Evolutionary conservation across 2,888 invertebrate genomes (phyloP).

Genomic region (Lamellibrachia columna): DNA sequence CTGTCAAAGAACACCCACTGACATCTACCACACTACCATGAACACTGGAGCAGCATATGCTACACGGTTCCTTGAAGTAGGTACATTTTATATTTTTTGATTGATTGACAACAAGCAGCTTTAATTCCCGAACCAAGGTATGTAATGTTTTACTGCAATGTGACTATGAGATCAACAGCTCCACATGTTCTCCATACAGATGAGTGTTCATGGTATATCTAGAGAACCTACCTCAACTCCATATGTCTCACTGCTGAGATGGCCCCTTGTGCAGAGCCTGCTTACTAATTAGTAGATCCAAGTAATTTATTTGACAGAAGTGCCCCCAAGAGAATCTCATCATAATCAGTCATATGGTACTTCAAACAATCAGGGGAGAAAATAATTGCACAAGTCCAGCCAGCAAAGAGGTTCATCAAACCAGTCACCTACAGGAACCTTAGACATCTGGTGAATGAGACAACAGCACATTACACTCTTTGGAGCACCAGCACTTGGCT

Average conservation of each 20-base stretch:
- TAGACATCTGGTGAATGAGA: neutral
- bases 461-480: neutral
- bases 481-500: neutral
- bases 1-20: too few species aligned
- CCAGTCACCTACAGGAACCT: neutral
- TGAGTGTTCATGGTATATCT: too few species aligned
- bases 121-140: too few species aligned
- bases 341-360: neutral
- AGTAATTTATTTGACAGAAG: constrained; percentile 12
- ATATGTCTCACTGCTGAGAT: neutral
- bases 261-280: neutral
- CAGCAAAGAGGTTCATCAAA: neutral
- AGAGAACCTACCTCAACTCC: too few species aligned
- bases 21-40: too few species aligned
- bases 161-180: too few species aligned
- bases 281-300: neutral
- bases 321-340: neutral
- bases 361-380: neutral
- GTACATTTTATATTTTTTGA: too few species aligned
- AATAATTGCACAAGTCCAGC: neutral
- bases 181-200: too few species aligned
- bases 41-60: too few species aligned
- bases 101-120: too few species aligned
- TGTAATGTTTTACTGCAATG: too few species aligned
- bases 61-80: too few species aligned